A percentile compares a stretch with the other conserved stretches of the same genome.
Evolutionary conservation across 1,140 invertebrate species (phyloP).

Genomic region (honey bee (Apis mellifera)): DNA sequence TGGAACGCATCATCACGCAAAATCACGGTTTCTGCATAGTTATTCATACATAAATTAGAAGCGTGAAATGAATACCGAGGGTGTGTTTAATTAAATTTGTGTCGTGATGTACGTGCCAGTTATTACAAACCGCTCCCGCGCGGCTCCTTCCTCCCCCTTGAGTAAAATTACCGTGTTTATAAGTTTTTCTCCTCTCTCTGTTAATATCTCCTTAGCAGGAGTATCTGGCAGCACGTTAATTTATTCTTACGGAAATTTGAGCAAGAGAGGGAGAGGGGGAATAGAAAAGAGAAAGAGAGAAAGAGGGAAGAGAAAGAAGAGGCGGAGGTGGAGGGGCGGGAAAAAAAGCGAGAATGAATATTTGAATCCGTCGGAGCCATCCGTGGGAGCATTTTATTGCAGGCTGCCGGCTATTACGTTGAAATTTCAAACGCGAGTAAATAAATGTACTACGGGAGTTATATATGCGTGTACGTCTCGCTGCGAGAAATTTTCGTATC

Average conservation of each 20-base stretch:
- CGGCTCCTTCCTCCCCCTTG: conserved; percentile 39
- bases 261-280: neutral
- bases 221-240: conserved; percentile 20
- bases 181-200: conserved; percentile 54
- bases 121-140: conserved; percentile 74
- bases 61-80: conserved; percentile 77
- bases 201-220: conserved; percentile 4
- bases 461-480: neutral
- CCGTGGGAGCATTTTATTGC: neutral
- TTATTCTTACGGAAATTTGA: conserved; percentile 31
- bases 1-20: conserved; percentile 60
- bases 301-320: neutral
- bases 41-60: conserved; percentile 80
- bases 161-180: conserved; percentile 71
- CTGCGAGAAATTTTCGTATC: neutral
- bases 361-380: neutral
- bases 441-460: conserved; percentile 6
- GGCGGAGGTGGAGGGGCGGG: too few relatives aligned
- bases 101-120: conserved; percentile 78
- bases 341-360: neutral
- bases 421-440: conserved; percentile 21
- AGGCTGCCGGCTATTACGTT: neutral
- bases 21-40: conserved; percentile 68
- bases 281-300: neutral
- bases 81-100: conserved; percentile 80